Evolutionary conservation across 2,113 vertebrate genomes (phyloP).

Genomic region (Seriola dumerili): DNA sequence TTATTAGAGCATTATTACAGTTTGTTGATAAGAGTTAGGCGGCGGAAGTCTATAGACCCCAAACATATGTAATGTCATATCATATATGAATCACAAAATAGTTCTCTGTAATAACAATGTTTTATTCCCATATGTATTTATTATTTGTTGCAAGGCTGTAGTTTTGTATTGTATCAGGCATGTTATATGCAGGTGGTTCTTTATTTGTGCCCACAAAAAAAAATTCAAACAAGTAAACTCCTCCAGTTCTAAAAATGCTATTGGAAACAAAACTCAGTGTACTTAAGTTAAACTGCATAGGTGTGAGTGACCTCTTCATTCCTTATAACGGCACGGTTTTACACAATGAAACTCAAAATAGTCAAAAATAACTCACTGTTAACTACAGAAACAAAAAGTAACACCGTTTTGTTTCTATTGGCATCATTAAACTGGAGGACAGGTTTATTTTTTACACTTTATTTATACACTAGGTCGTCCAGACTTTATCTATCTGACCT

Average conservation of each 20-base stretch:
- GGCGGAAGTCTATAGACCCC: not conserved
- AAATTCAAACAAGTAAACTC: not conserved
- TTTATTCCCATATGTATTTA: not conserved
- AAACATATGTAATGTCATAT: not conserved
- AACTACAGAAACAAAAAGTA: slow-evolving; percentile 5
- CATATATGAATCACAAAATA: not conserved
- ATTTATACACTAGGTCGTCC: slow-evolving; percentile 26
- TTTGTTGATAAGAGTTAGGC: not conserved
- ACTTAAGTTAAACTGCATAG: not conserved
- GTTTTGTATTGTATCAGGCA: not conserved
- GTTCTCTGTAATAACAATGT: not conserved
- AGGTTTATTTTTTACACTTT: slow-evolving; percentile 9
- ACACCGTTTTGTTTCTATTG: not conserved
- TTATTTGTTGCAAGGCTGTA: slow-evolving; percentile 20
- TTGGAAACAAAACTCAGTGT: not conserved
- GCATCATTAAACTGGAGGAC: slow-evolving; percentile 22
- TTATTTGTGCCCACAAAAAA: slow-evolving; percentile 4
- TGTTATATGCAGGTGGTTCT: not conserved
- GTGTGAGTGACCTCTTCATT: slow-evolving; percentile 11
- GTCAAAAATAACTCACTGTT: slow-evolving; percentile 5
- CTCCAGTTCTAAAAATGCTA: slow-evolving; percentile 23
- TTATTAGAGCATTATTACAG: not conserved
- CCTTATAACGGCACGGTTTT: not conserved
- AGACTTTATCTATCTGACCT: slow-evolving; percentile 54
- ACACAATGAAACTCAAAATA: slow-evolving; percentile 11